Conservation (phyloP, 2,113 vertebrate species). For the Hyperopisus bebe region DNA sequence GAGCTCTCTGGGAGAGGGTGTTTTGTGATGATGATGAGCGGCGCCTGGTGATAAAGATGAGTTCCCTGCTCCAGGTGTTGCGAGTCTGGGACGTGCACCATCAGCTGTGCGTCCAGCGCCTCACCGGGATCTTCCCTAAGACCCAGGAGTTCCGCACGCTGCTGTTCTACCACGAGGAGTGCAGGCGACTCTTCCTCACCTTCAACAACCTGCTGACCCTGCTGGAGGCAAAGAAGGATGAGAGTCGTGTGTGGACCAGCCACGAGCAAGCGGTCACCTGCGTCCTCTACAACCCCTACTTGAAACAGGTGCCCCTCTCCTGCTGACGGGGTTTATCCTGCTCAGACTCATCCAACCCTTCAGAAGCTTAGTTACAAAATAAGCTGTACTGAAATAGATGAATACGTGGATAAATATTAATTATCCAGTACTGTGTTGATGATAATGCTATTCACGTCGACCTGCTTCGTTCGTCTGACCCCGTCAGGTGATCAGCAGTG, state of each 20-base stretch:
- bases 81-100: constrained; percentile 39
- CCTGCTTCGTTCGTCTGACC: background rate
- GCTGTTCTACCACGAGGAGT: constrained; percentile 31
- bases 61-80: constrained; percentile 23
- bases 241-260: constrained; percentile 50
- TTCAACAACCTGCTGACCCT: constrained; percentile 57
- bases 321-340: background rate
- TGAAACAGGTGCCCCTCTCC: constrained; percentile 53
- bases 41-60: background rate
- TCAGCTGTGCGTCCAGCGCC: constrained; percentile 28
- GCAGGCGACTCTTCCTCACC: constrained; percentile 29
- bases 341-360: background rate
- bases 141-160: constrained; percentile 27
- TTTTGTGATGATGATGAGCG: background rate
- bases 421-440: background rate
- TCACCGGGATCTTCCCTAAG: constrained; percentile 30
- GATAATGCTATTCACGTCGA: too few species aligned
- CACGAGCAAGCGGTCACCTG: constrained; percentile 58
- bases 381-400: background rate
- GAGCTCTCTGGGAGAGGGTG: background rate
- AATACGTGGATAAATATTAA: background rate
- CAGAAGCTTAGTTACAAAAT: background rate
- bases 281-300: constrained; percentile 53
- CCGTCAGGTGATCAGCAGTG: constrained; percentile 67
- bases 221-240: constrained; percentile 52